Percentiles rank a stretch among this genome's conserved stretches.
Conservation (phyloP, 53 echinoderm and acorn worm genomes). For the Echinarachnius parma region DNA sequence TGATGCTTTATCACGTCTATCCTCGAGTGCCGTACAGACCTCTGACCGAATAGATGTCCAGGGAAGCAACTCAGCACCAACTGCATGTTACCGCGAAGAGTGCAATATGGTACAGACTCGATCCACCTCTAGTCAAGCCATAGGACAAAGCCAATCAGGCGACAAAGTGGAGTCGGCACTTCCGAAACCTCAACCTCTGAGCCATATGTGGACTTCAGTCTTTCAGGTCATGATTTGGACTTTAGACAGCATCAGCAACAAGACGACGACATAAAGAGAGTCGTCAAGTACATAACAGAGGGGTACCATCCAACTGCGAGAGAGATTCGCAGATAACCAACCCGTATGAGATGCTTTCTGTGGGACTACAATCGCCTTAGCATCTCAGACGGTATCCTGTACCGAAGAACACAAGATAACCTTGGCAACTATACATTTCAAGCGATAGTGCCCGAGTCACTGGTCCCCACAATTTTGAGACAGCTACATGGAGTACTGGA, state of each 20-base stretch:
- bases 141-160: not conserved
- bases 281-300: not conserved
- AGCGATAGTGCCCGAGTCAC: not conserved
- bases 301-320: not conserved
- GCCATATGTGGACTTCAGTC: not conserved
- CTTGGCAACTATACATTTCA: not conserved
- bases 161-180: not conserved
- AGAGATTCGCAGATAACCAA: not conserved
- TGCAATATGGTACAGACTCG: slow-evolving; percentile 1
- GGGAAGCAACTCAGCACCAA: no score
- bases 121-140: not conserved
- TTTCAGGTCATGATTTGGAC: not conserved
- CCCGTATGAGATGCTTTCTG: not conserved
- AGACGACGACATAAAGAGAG: slow-evolving; percentile 3
- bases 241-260: slow-evolving; percentile 5
- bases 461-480: not conserved
- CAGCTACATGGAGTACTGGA: not conserved
- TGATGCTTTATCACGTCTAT: no score
- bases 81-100: no score
- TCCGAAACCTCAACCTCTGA: not conserved
- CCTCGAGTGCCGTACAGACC: no score
- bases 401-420: not conserved
- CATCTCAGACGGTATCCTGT: not conserved
- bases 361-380: slow-evolving; percentile 8
- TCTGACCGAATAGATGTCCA: no score